Percentiles rank a stretch among this genome's conserved stretches.
phyloP scores from a whole-genome alignment of 2,113 vertebrate genomes.

The Pleuronectes platessa region DNA sequence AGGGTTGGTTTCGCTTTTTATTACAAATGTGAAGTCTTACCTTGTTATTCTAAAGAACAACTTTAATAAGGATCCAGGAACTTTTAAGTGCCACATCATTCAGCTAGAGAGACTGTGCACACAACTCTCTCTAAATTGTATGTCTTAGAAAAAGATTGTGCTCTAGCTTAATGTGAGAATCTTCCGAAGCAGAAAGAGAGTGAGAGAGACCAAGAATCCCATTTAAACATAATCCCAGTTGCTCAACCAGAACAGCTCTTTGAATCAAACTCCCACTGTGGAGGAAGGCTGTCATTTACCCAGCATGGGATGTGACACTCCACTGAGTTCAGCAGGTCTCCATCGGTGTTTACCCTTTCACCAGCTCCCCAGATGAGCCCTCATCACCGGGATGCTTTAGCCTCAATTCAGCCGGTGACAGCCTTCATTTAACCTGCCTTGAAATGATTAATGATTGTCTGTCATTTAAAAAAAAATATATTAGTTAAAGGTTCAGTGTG shows the following conservation, averaged over 20 bases:
- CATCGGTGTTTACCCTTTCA: constrained; percentile 63
- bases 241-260: constrained; percentile 63
- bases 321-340: constrained; percentile 67
- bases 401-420: constrained; percentile 10
- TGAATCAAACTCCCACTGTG: constrained; percentile 61
- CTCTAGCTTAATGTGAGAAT: constrained; percentile 47
- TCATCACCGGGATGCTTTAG: constrained; percentile 40
- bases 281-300: constrained; percentile 72
- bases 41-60: constrained; percentile 7
- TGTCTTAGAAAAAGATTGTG: constrained; percentile 45
- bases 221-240: constrained; percentile 60
- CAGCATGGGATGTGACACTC: constrained; percentile 65
- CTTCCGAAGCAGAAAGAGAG: constrained; percentile 27
- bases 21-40: constrained; percentile 9
- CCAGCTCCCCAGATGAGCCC: constrained; percentile 57
- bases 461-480: not conserved
- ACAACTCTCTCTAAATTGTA: constrained; percentile 28
- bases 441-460: not conserved
- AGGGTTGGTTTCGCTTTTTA: not conserved
- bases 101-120: constrained; percentile 25
- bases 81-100: constrained; percentile 30
- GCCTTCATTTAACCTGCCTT: constrained; percentile 1
- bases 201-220: constrained; percentile 40
- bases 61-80: constrained; percentile 17
- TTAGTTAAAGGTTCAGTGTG: not conserved